Base-by-base conservation (phyloP, 2,888 invertebrate genomes). In the Drosophila mercatorum region DNA sequence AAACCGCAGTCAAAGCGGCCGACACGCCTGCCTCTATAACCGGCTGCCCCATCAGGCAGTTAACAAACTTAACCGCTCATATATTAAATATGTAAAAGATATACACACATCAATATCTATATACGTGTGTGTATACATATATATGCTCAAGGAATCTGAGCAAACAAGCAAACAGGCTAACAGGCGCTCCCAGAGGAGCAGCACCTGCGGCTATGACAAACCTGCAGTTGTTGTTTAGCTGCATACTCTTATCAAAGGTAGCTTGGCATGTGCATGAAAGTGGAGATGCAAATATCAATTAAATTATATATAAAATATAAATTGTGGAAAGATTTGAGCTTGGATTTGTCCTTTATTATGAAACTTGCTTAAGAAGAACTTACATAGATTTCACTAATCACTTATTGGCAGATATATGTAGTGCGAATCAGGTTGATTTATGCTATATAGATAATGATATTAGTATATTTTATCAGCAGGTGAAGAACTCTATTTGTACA, bases 11-110 rank as follows among this genome's bases (percentile, higher is more conserved):
- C 78, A 78, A 79, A 79, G 79, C 63, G 51, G 36, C 75, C 78
- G 79, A 75, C 79, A 78, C 77, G 79, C 79, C 81, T 72, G 65
- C 57, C 57, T 68, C 46, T 51, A 68, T 70, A 85, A 68, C 85
- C 85, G 61, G 78, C 78, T 75, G 72, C 70, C 72, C 64, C 70
- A 71, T 72, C 85, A 74, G 51, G 65, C 77, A 66, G 65, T 77
- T 68, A 67, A 63, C 61, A 55, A 80, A 72, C 56, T 46, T 46
- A 59, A 36, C 47, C 40, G 51, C 31, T 52, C 62, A 44, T 36
- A 59, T 70, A 71, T 71, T 70, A 64, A 71, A 63, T 68, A 70
- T 70, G 59, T 44, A 60, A 57, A 56, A 64, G 57, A 59, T 72
- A 17, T 65, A n/a, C 0, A 7, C n/a, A 26, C 2, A 46, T 6